Base-by-base conservation (phyloP, 1,140 invertebrate species). In the Eriocheir sinensis region DNA sequence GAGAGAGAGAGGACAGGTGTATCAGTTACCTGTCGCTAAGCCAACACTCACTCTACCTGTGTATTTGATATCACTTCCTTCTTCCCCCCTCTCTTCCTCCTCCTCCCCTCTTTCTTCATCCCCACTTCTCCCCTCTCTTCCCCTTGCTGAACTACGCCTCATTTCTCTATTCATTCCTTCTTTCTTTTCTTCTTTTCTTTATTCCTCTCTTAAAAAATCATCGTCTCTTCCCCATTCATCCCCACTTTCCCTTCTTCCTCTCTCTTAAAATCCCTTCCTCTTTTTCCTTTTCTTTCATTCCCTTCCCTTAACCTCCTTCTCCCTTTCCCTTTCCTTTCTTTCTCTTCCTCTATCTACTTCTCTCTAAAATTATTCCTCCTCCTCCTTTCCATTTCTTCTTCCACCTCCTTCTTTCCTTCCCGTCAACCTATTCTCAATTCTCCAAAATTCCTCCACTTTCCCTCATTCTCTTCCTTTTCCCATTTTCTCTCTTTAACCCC, bases 51-150 rank as follows among this genome's bases (percentile, higher is more conserved):
- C 60, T 72, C 60, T 4, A 72, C 60, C 60, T 72, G 9, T 72
- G 60, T 72, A 72, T 72, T n/a, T n/a, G n/a, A n/a, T 72, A n/a
- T 72, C n/a, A n/a, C 60, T 72, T 48, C 44, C n/a, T 48, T 48
- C 15, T 48, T 48, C 60, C 60, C n/a, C 60, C 27, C 2, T 21
- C 21, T 53, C 48, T 21, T 53, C 48, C 48, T 53, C 21, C 44
- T 53, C 48, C 21, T 12, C 12, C 48, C 48, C 48, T 6, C 44
- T n/a, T n/a, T n/a, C n/a, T n/a, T n/a, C n/a, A n/a, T 72, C 15
- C 44, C n/a, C 15, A 6, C 15, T 48, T 48, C 60, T n/a, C n/a
- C 60, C 27, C 2, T 21, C 21, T 53, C 48, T 21, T 53, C 48
- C 48, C 21, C 21, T 15, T 53, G 12, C 21, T 12, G 21, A 9